Evolutionary conservation across 2,888 invertebrate genomes (phyloP).

Genomic region (Epistrophe grossulariae): DNA sequence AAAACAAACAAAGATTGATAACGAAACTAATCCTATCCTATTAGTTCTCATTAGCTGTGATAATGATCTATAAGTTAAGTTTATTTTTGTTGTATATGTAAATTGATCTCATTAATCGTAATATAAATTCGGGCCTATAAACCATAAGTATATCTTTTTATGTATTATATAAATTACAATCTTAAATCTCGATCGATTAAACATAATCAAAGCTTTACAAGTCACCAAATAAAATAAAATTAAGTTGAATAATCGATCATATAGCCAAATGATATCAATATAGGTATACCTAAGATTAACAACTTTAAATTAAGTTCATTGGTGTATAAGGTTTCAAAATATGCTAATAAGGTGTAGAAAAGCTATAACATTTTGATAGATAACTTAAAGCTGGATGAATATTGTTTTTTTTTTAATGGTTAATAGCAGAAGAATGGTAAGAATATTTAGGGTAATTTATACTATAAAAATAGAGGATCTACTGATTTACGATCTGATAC

Average conservation of each 20-base stretch:
- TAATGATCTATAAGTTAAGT: conserved; percentile 29
- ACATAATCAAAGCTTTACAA: conserved; percentile 23
- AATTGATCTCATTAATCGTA: conserved; percentile 16
- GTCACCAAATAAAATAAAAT: conserved; percentile 10
- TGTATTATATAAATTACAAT: neutral
- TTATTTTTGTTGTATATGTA: conserved; percentile 8
- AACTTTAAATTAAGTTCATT: conserved; percentile 9
- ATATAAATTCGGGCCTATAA: neutral
- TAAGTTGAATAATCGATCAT: conserved; percentile 30
- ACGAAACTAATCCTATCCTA: conserved; percentile 12
- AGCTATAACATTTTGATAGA: conserved; percentile 2
- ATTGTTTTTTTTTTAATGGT: too few relatives aligned
- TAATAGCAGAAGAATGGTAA: too few relatives aligned
- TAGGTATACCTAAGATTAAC: too few relatives aligned
- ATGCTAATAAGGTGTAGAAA: neutral
- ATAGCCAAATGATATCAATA: conserved; percentile 14
- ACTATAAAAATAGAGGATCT: too few relatives aligned
- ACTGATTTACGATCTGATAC: too few relatives aligned
- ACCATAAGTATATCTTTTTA: neutral
- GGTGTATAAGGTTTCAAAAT: neutral
- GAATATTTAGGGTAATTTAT: too few relatives aligned
- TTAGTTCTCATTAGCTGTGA: conserved; percentile 42
- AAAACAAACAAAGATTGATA: conserved; percentile 3
- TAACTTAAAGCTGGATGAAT: neutral
- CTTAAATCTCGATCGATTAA: conserved; percentile 27